Conservation (phyloP, 2,888 invertebrate species). For the Cantharis rufa region DNA sequence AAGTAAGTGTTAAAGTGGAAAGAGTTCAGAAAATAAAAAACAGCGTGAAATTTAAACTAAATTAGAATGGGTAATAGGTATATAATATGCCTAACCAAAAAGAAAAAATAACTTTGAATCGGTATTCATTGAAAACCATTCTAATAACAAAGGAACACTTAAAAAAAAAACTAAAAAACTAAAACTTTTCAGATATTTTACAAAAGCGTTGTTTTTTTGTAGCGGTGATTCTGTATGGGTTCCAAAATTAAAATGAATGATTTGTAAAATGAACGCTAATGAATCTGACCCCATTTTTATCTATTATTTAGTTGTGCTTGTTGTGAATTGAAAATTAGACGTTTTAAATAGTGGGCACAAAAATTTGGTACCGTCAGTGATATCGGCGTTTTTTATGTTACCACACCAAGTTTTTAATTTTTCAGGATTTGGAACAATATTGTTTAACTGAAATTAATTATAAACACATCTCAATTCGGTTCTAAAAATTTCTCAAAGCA, state of each 20-base stretch:
- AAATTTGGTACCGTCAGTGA: not conserved
- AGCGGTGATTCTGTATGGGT: not conserved
- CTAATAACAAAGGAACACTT: not conserved
- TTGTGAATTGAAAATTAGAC: not conserved
- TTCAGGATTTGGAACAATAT: not conserved
- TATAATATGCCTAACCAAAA: not conserved
- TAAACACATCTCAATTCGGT: too few relatives aligned
- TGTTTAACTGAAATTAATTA: not conserved
- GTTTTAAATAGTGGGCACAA: not conserved
- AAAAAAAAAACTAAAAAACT: not conserved
- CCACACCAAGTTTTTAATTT: not conserved
- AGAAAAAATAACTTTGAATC: not conserved
- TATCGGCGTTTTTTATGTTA: not conserved
- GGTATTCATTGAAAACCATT: not conserved
- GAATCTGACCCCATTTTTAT: not conserved
- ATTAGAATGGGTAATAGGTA: not conserved
- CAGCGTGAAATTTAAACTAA: not conserved
- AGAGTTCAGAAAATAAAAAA: not conserved
- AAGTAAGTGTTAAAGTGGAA: not conserved
- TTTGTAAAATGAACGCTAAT: not conserved
- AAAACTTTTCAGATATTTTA: not conserved
- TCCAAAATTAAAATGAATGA: not conserved
- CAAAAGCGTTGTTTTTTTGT: not conserved
- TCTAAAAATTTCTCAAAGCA: too few relatives aligned
- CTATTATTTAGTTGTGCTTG: not conserved